These are phyloP conservation scores for Drosophila carrolli DNA, from an alignment of 1,140 invertebrate genomes.

Conservation along the genomic window DNA sequence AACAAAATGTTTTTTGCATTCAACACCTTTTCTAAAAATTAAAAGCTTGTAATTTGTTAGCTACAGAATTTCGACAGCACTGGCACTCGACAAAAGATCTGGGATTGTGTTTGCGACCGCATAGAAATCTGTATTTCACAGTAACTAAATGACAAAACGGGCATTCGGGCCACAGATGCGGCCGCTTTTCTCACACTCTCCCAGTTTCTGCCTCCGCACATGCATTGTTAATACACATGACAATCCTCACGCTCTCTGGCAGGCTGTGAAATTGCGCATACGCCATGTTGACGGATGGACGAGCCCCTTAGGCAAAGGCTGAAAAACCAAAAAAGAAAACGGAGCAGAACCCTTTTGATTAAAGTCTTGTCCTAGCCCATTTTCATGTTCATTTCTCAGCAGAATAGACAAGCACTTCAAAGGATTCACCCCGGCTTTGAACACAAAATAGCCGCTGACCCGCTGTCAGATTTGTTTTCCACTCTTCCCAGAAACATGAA, in stretches of 20 bases:
- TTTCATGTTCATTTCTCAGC: constrained; percentile 72
- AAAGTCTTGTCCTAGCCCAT: constrained; percentile 52
- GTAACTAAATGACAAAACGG: constrained; percentile 60
- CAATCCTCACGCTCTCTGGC: constrained; percentile 59
- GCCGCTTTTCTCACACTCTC: neutral
- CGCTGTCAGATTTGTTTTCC: constrained; percentile 64
- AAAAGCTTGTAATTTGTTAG: neutral
- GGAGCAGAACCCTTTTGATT: constrained; percentile 47
- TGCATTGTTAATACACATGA: constrained; percentile 75
- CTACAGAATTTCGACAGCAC: neutral
- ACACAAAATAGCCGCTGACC: constrained; percentile 65
- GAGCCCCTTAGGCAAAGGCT: constrained; percentile 42
- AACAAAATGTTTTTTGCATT: too few relatives aligned
- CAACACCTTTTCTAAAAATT: too few relatives aligned
- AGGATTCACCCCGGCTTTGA: constrained; percentile 49
- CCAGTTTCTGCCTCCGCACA: constrained; percentile 37
- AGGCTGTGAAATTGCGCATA: constrained; percentile 75
- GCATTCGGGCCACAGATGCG: constrained; percentile 32
- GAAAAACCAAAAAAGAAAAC: constrained; percentile 9
- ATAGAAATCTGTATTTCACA: constrained; percentile 61
- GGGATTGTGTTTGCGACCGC: constrained; percentile 45
- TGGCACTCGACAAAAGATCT: constrained; percentile 22
- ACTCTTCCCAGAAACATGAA: constrained; percentile 29
- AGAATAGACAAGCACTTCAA: constrained; percentile 62
- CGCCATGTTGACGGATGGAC: constrained; percentile 53